Base-by-base conservation (phyloP, 2,113 vertebrate genomes). In the Pithys albifrons region DNA sequence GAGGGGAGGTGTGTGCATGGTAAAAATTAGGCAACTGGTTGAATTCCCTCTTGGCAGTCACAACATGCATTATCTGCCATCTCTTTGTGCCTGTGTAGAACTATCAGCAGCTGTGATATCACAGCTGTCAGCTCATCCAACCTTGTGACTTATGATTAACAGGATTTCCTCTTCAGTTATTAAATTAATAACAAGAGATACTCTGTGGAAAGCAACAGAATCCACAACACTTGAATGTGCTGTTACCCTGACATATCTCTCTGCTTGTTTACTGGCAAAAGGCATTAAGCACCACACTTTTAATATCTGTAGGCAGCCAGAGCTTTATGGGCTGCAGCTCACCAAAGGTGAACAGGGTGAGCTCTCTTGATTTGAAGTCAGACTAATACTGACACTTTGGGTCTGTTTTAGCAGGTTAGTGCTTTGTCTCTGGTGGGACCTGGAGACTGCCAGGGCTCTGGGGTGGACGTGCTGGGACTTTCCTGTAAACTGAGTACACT, bases 101-200 rank as follows among this genome's bases (percentile, higher is more conserved):
- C 79, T 71, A 80, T 80, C 92, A 83, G 14, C 90, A 85, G 89
- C 73, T 91, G 76, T 82, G 89, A 71, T 77, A 86, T 71, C 95
- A 88, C 69, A 75, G 79, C 86, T 91, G 76, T 57, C 95, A 95
- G 48, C 76, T 69, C 65, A 14, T 12, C 29, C 70, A 81, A 46
- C 73, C 86, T 78, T 69, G 37, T 29, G 57, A 89, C 66, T 92
- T 74, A 67, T 31, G 80, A 93, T 83, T 94, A 95, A 82, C 85
- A 91, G 76, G 83, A 94, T 89, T 95, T 96, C 92, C 96, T 94
- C 70, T 59, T 89, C 5, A 0, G 64, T 95, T 97, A 89, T 92
- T 93, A 64, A 89, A 86, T 69, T 57, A 93, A 84, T 81, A 97
- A 77, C 79, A 80, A 51, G 80, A 81, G 51, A 19, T 78, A 39